Conservation (phyloP, 2,113 vertebrate genomes). For the Saccopteryx bilineata region DNA sequence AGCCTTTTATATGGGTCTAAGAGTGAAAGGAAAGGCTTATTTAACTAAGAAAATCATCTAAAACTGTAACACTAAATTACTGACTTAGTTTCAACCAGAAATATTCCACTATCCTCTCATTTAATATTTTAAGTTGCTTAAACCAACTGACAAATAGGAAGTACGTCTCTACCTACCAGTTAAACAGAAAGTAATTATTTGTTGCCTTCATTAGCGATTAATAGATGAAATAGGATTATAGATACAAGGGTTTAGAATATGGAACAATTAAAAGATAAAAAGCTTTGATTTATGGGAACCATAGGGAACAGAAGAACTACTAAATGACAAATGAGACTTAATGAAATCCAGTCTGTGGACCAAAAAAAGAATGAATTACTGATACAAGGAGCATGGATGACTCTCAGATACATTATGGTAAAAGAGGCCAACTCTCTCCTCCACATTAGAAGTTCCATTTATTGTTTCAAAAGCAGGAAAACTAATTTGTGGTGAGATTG, state of each 20-base stretch:
- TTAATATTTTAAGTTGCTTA: constrained; percentile 43
- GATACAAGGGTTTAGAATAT: not conserved
- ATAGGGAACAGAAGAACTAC: not conserved
- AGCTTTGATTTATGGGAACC: constrained; percentile 7
- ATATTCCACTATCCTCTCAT: not conserved
- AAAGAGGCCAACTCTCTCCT: not conserved
- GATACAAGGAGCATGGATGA: not conserved
- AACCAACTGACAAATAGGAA: constrained; percentile 8
- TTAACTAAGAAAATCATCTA: not conserved
- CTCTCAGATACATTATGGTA: not conserved
- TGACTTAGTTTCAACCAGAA: constrained; percentile 14
- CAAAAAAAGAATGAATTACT: constrained; percentile 6
- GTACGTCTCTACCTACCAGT: not conserved
- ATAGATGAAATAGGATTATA: not conserved
- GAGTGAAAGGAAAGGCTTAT: not conserved
- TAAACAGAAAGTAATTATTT: not conserved
- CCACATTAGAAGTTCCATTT: not conserved
- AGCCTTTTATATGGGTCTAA: not conserved
- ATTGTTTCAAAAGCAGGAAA: constrained; percentile 7
- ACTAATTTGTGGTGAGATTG: not conserved
- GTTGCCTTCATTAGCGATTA: not conserved
- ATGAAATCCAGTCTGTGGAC: not conserved
- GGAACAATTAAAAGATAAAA: constrained; percentile 24
- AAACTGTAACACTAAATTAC: not conserved
- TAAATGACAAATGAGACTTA: not conserved